phyloP scores from a whole-genome alignment of 2,113 vertebrate genomes.

The Pangasianodon hypophthalmus region DNA sequence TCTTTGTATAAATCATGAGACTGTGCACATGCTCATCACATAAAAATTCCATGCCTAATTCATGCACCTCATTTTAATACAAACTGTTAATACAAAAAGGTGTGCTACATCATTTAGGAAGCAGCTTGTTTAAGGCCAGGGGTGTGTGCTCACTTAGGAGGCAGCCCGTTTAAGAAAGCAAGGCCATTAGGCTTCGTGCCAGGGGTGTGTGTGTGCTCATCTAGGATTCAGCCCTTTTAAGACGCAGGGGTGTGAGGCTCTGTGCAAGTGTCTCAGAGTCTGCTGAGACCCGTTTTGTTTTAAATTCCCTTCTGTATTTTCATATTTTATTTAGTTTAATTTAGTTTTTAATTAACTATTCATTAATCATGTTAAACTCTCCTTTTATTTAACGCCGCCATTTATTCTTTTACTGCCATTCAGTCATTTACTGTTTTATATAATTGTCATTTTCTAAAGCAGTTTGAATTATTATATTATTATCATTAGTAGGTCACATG shows the following conservation, averaged over 20 bases:
- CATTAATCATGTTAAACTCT: not conserved
- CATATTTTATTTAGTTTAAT: not conserved
- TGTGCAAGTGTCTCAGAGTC: constrained; percentile 4
- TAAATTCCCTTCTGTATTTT: constrained; percentile 18
- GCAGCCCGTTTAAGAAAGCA: constrained; percentile 20
- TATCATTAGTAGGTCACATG: not conserved
- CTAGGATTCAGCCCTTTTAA: not conserved
- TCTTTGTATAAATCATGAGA: not conserved
- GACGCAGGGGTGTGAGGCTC: constrained; percentile 1
- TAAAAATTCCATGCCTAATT: not conserved
- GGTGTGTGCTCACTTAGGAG: not conserved
- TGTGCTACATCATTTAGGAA: not conserved
- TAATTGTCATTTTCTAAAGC: not conserved
- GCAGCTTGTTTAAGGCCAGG: constrained; percentile 9
- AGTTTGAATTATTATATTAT: not conserved
- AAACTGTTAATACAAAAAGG: not conserved
- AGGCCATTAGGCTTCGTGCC: constrained; percentile 19
- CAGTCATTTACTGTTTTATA: not conserved
- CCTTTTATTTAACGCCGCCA: not conserved
- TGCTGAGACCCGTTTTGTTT: not conserved
- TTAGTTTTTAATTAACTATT: constrained; percentile 4
- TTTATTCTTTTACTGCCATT: not conserved
- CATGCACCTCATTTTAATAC: not conserved
- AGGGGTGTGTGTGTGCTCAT: constrained; percentile 19
- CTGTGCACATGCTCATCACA: not conserved